Percentiles rank a stretch among this genome's conserved stretches.
Evolutionary conservation across 2,797 vertebrate species (phyloP).

Genomic region (Tiaroga cobitis): DNA sequence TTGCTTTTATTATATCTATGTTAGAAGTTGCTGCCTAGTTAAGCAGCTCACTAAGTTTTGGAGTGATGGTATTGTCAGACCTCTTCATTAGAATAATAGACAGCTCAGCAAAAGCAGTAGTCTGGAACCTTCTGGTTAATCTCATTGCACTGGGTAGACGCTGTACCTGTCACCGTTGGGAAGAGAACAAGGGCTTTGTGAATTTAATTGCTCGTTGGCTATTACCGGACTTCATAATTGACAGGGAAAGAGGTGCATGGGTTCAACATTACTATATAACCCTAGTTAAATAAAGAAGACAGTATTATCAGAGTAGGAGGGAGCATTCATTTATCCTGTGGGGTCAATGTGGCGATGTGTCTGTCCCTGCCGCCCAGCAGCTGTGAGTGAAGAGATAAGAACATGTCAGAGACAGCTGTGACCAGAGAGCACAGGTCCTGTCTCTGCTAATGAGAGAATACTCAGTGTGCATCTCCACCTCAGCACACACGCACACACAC

Average conservation of each 20-base stretch:
- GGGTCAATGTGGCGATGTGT: slow-evolving; percentile 26
- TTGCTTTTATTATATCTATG: background rate
- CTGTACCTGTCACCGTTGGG: background rate
- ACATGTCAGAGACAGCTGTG: slow-evolving; percentile 48
- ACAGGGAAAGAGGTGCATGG: slow-evolving; percentile 2
- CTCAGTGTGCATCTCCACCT: slow-evolving; percentile 32
- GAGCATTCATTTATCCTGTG: slow-evolving; percentile 19
- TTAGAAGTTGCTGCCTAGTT: background rate
- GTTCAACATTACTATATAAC: slow-evolving; percentile 14
- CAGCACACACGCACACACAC: background rate
- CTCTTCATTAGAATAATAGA: slow-evolving; percentile 7
- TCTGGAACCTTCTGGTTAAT: slow-evolving; percentile 22
- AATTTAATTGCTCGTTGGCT: slow-evolving; percentile 26
- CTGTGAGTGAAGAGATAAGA: slow-evolving; percentile 54
- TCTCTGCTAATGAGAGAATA: slow-evolving; percentile 51
- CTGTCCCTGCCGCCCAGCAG: slow-evolving; percentile 27
- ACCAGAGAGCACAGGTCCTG: slow-evolving; percentile 47
- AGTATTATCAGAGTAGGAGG: background rate
- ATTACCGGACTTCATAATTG: slow-evolving; percentile 10
- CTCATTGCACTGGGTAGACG: background rate
- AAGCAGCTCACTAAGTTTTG: background rate
- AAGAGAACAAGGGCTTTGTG: slow-evolving; percentile 28
- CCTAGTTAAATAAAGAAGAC: slow-evolving; percentile 25
- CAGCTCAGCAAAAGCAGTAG: slow-evolving; percentile 6
- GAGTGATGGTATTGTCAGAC: slow-evolving; percentile 4